Percentiles rank a stretch among this genome's conserved stretches.
Evolutionary conservation across 2,888 invertebrate species (phyloP).

Genomic region (Pristionchus exspectatus): DNA sequence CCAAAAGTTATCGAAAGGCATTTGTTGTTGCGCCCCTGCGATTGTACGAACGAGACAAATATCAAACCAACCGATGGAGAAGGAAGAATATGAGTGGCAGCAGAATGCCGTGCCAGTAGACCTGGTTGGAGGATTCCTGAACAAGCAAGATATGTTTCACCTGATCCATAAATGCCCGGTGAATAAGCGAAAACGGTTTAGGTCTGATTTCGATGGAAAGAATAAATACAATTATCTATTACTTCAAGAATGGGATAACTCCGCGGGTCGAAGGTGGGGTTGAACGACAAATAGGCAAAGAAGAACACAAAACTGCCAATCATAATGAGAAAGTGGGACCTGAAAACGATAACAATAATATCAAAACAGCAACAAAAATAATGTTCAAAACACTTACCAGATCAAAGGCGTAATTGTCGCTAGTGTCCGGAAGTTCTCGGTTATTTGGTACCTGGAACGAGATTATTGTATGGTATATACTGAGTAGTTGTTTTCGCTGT

Average conservation of each 20-base stretch:
- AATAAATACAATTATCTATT: neutral
- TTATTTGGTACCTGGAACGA: slow-evolving; percentile 43
- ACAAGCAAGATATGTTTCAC: neutral
- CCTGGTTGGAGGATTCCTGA: neutral
- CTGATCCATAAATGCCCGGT: neutral
- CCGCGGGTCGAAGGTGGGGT: neutral
- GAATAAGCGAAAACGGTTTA: neutral
- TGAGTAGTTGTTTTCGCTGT: neutral
- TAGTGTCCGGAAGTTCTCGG: slow-evolving; percentile 20
- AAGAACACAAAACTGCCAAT: neutral
- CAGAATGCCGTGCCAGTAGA: slow-evolving; percentile 22
- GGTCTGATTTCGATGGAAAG: no score
- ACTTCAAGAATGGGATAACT: slow-evolving; percentile 36
- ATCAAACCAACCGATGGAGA: neutral
- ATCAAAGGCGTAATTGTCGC: neutral
- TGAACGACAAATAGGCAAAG: neutral
- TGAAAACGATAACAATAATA: neutral
- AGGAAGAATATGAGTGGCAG: slow-evolving; percentile 22
- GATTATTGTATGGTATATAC: neutral
- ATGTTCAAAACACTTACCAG: slow-evolving; percentile 7
- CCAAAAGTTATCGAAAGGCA: neutral
- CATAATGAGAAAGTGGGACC: slow-evolving; percentile 45
- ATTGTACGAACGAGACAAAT: no score
- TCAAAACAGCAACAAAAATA: no score
- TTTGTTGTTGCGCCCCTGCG: neutral